Evolutionary conservation across 2,888 invertebrate species (phyloP).

Genomic region (Mimas tiliae): DNA sequence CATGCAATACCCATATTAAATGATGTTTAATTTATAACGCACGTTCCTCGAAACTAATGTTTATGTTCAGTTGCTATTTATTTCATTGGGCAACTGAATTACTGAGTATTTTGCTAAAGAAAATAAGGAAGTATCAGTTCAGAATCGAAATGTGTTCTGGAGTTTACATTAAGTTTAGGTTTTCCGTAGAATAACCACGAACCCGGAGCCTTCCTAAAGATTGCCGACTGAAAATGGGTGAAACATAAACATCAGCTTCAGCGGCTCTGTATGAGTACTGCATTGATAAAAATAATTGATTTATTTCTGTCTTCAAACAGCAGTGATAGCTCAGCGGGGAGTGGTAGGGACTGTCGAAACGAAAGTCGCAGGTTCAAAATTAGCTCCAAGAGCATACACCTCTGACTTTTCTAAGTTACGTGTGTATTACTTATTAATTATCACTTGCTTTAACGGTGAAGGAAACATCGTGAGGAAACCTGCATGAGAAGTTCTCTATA

Average conservation of each 20-base stretch:
- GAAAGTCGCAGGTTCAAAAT: too few relatives aligned
- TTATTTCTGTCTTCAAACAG: too few relatives aligned
- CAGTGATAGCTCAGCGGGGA: too few relatives aligned
- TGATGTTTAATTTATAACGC: constrained; percentile 16
- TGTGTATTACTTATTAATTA: too few relatives aligned
- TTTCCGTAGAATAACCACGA: not conserved
- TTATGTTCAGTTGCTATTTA: constrained; percentile 5
- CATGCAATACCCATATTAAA: constrained; percentile 10
- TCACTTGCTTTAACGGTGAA: too few relatives aligned
- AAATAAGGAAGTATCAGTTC: constrained; percentile 4
- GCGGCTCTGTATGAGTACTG: too few relatives aligned
- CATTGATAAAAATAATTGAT: too few relatives aligned
- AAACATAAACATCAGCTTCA: not conserved
- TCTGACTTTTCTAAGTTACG: too few relatives aligned
- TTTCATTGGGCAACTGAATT: constrained; percentile 1
- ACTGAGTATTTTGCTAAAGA: constrained; percentile 11
- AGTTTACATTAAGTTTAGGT: not conserved
- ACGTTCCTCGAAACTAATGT: constrained; percentile 1
- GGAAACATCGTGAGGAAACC: too few relatives aligned
- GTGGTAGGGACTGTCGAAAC: too few relatives aligned
- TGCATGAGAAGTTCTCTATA: too few relatives aligned
- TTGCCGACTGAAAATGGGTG: not conserved
- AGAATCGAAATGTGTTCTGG: not conserved
- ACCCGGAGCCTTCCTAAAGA: not conserved
- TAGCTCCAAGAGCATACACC: too few relatives aligned